These are phyloP conservation scores for Cerastoderma edule DNA, from an alignment of 2,888 invertebrate genomes.

Conservation along the genomic window DNA sequence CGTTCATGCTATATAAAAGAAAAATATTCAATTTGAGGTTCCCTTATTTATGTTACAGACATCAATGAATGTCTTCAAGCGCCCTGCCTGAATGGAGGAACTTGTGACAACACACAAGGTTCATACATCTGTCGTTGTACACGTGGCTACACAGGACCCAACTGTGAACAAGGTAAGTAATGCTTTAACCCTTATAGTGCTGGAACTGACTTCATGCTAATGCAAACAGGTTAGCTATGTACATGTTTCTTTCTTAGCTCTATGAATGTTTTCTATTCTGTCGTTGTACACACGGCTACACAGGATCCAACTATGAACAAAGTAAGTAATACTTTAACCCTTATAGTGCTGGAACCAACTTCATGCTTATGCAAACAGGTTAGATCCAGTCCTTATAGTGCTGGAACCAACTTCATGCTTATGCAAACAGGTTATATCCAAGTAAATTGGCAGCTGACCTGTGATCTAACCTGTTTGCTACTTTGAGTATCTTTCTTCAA, in stretches of 20 bases:
- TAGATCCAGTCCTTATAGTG: no score
- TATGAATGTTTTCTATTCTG: slow-evolving; percentile 89
- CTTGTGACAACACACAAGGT: slow-evolving; percentile 77
- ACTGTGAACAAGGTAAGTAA: slow-evolving; percentile 88
- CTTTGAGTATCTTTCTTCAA: no score
- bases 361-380: no score
- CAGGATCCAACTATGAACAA: slow-evolving; percentile 50
- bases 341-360: no score
- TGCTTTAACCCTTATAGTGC: not conserved
- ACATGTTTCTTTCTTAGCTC: slow-evolving; percentile 88
- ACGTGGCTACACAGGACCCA: slow-evolving; percentile 85
- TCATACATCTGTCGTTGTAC: slow-evolving; percentile 78
- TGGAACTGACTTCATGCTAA: not conserved
- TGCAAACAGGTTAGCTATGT: not conserved
- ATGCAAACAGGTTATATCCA: no score
- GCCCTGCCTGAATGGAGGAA: slow-evolving; percentile 75
- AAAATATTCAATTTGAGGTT: no score
- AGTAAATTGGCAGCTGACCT: no score
- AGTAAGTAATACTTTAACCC: no score
- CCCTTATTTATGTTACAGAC: no score
- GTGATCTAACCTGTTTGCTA: no score
- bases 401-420: no score
- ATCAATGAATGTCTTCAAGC: slow-evolving; percentile 92
- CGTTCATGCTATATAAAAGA: no score
- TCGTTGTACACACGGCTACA: slow-evolving; percentile 56